These are phyloP conservation scores for Fabriciana adippe DNA, from an alignment of 2,888 invertebrate species.

Conservation along the genomic window DNA sequence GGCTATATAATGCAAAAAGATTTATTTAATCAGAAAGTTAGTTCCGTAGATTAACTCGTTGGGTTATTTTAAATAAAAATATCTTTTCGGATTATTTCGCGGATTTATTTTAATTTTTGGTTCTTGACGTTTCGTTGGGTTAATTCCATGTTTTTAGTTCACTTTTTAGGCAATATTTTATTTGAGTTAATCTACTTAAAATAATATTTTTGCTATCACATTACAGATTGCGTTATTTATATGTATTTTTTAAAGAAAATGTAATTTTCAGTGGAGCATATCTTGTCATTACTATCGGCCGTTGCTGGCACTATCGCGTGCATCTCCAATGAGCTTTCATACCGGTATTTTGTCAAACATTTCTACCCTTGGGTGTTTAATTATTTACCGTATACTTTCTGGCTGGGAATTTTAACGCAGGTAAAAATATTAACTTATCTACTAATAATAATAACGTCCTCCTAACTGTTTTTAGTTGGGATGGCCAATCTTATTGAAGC, in stretches of 20 bases:
- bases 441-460: too few relatives aligned
- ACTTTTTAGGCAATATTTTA: neutral
- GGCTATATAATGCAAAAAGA: too few relatives aligned
- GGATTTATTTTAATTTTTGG: too few relatives aligned
- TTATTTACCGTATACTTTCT: slow-evolving; percentile 57
- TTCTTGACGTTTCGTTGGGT: too few relatives aligned
- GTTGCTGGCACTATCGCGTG: slow-evolving; percentile 59
- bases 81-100: too few relatives aligned
- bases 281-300: slow-evolving; percentile 63
- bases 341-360: slow-evolving; percentile 61
- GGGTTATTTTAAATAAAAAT: too few relatives aligned
- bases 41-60: too few relatives aligned
- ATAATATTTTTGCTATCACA: neutral
- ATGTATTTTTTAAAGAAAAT: neutral
- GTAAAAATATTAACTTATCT: slow-evolving; percentile 45
- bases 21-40: too few relatives aligned
- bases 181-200: too few relatives aligned
- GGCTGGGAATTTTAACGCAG: slow-evolving; percentile 62
- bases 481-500: too few relatives aligned
- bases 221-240: neutral
- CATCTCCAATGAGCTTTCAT: slow-evolving; percentile 45
- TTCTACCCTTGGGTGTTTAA: slow-evolving; percentile 73
- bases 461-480: too few relatives aligned
- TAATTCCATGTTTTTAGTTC: neutral
- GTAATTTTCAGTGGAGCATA: slow-evolving; percentile 62